These are phyloP conservation scores for Luffia ferchaultella DNA, from an alignment of 2,888 invertebrate genomes.

Conservation along the genomic window DNA sequence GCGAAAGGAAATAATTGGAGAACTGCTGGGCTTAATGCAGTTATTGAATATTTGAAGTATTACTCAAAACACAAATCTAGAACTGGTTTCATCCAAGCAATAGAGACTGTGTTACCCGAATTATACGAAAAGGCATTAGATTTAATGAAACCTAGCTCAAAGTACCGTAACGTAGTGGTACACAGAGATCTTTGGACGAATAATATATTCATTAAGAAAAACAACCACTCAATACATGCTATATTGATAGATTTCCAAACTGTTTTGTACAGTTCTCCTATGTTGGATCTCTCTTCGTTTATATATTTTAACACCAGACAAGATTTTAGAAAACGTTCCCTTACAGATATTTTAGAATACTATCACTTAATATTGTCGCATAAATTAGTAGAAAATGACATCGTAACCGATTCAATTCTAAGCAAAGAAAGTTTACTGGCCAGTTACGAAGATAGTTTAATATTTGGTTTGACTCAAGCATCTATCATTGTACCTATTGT, in stretches of 20 bases:
- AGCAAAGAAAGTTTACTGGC: constrained; percentile 22
- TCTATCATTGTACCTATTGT: constrained; percentile 39
- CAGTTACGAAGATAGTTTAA: constrained; percentile 33
- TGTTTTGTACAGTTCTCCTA: constrained; percentile 70
- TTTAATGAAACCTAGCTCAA: constrained; percentile 41
- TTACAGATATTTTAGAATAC: constrained; percentile 19
- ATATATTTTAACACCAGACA: constrained; percentile 62
- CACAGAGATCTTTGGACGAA: constrained; percentile 72
- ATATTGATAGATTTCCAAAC: constrained; percentile 75
- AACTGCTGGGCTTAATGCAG: constrained; percentile 38
- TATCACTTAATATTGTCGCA: constrained; percentile 65
- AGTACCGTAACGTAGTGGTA: constrained; percentile 55
- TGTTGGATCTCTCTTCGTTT: constrained; percentile 67
- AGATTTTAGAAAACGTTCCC: constrained; percentile 42
- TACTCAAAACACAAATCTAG: constrained; percentile 34
- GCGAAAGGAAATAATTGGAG: constrained; percentile 30
- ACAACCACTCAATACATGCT: constrained; percentile 40
- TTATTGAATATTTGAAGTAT: constrained; percentile 35
- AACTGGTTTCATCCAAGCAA: constrained; percentile 23
- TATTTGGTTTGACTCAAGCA: constrained; percentile 44
- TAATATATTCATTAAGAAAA: constrained; percentile 60
- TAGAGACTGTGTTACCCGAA: constrained; percentile 26
- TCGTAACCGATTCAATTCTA: constrained; percentile 27
- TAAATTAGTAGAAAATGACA: constrained; percentile 30
- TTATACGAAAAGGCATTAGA: constrained; percentile 29